Base-by-base conservation (phyloP, 2,113 vertebrate species). In the Odocoileus virginianus region DNA sequence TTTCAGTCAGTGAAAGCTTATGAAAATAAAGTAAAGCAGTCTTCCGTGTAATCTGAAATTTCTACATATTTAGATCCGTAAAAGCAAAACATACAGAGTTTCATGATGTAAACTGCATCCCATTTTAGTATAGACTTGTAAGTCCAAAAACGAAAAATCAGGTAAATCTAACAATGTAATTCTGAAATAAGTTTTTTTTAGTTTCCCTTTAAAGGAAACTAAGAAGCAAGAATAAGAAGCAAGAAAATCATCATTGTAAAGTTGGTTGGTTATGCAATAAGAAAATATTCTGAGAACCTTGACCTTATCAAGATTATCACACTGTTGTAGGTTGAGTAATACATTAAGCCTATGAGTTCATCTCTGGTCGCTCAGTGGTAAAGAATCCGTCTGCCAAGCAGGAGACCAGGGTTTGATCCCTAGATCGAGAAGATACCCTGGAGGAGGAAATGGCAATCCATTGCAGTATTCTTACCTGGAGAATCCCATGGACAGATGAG, bases 191-290 rank as follows among this genome's bases (percentile, higher is more conserved):
- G 36, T 57, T 96, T 74, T 94, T 57, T 85, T 79, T 7, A 61
- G 6, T 90, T 98, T 81, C 55, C 36, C 43, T 79, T 88, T 91
- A 84, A 86, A 90, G 30, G 74, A 94, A 86, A 79, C 76, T 79
- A 79, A 79, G 76, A 79, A 21, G 15, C 43, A 57, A 23, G 36
- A 92, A 78, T 33, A 95, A 93, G n/a, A 82, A 96, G n/a, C 36
- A 57, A 95, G 40, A 92, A 91, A 96, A 91, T 33, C 30, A 78
- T 60, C 14, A 60, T 2, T 92, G 16, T 13, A 76, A 79, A 95
- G 79, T 50, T 71, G 47, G n/a, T 57, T 84, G 45, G 6, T 58
- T 79, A 82, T 15, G 15, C 12, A 86, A 61, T 17, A 50, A 89
- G 33, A 95, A 83, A 94, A 74, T 58, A 33, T 16, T 85, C 40